These are phyloP conservation scores for Halictus quadricinctus DNA, from an alignment of 2,888 invertebrate species.

Conservation along the genomic window DNA sequence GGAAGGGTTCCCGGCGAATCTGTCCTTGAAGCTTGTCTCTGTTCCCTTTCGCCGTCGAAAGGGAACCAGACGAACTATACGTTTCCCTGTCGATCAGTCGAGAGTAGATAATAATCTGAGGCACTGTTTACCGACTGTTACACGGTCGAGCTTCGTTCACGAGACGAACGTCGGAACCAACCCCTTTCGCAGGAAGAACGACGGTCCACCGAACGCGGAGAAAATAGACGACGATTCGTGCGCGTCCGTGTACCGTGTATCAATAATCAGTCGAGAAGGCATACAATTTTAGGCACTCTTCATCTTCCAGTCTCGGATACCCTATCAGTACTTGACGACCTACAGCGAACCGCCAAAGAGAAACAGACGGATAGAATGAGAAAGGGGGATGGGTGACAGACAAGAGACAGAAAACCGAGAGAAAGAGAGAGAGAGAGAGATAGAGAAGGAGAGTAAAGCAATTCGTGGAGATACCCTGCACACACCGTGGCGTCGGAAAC, in stretches of 20 bases:
- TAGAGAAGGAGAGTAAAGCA: not conserved
- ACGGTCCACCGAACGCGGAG: not conserved
- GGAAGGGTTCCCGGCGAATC: not conserved
- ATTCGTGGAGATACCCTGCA: conserved; percentile 26
- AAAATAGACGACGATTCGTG: not conserved
- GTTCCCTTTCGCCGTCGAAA: not conserved
- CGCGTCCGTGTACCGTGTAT: conserved; percentile 14
- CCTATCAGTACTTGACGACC: not conserved
- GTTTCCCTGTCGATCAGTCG: conserved; percentile 48
- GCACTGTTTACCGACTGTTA: conserved; percentile 50
- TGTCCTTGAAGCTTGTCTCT: not conserved
- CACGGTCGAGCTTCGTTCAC: conserved; percentile 15
- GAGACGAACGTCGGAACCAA: not conserved
- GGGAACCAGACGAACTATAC: conserved; percentile 2
- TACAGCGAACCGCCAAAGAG: not conserved
- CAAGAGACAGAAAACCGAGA: not conserved
- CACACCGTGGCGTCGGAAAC: conserved; percentile 9
- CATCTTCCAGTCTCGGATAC: conserved; percentile 39
- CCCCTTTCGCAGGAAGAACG: not conserved
- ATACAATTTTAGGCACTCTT: conserved; percentile 56
- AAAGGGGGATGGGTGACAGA: too few species aligned
- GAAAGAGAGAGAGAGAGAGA: too few species aligned
- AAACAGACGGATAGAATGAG: not conserved
- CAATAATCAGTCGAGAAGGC: conserved; percentile 57
- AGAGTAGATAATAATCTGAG: conserved; percentile 50